Evolutionary conservation across 1,140 invertebrate species (phyloP), one percentile per base, ranked within the genome.

Genomic region (Aphelenchoides avenae): DNA sequence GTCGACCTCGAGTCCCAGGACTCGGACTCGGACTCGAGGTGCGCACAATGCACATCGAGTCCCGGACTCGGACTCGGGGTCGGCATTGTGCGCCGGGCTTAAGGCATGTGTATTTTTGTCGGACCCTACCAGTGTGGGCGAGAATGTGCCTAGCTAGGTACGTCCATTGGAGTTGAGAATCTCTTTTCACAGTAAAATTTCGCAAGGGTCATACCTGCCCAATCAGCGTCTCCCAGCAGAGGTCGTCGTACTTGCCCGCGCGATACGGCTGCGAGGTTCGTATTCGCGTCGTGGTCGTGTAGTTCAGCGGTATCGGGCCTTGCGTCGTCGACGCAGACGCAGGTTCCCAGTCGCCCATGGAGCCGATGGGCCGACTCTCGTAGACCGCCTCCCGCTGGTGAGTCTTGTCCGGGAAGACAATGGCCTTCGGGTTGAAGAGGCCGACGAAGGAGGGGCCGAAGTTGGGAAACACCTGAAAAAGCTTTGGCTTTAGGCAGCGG

Each of bases 191-290:
- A n/a, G n/a, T n/a, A n/a, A 13, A 56, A 37, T 37, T 49, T 5
- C 24, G 29, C 50, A n/a, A n/a, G 26, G 26, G 13, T 7, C 56
- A 48, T 57, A 79, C 78, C 78, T 95, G 91, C 0, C 92, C 93
- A 76, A 96, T 91, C 83, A 92, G 91, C 0, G 92, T 96, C 79
- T 97, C 93, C 93, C 93, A 97, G 72, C 93, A 97, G 18, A 91
- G 81, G 58, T 73, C 47, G 33, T 66, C 52, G 33, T 55, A 39
- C 36, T 68, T 63, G 20, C 42, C 40, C 7, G 52, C 50, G 37
- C 46, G n/a, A 5, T 24, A 57, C 11, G 40, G 39, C 36, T 37
- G 9, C n/a, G n/a, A n/a, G n/a, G n/a, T 18, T 40, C 54, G 37
- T 50, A 36, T 49, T 44, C 41, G 40, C n/a, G 65, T 58, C 20